Conservation (phyloP, 2,888 invertebrate species). For the Sinotaia quadrata region DNA sequence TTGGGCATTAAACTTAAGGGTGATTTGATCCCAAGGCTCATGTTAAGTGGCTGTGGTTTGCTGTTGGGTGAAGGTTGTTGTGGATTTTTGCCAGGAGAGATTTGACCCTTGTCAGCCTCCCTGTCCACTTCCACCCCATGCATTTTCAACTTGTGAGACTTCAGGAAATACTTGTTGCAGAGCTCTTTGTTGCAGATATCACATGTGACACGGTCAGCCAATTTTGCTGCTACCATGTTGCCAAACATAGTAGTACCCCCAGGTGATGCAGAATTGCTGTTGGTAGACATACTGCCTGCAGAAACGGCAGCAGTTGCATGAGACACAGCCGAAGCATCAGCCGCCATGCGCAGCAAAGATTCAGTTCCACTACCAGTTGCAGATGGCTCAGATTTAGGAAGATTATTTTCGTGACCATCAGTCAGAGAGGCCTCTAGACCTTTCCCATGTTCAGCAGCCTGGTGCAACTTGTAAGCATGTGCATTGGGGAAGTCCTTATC, state of each 20-base stretch:
- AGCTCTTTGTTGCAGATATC: constrained; percentile 98
- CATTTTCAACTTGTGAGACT: constrained; percentile 99
- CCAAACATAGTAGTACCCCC: constrained; percentile 65
- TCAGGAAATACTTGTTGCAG: constrained; percentile 99
- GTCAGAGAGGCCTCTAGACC: constrained; percentile 29
- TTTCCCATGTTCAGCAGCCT: constrained; percentile 63
- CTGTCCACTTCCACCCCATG: constrained; percentile 74
- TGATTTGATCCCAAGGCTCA: constrained; percentile 14
- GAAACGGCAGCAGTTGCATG: neutral
- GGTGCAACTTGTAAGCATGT: constrained; percentile 75
- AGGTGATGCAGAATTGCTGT: constrained; percentile 7
- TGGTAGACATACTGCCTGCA: neutral
- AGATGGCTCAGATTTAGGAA: constrained; percentile 31
- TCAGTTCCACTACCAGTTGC: constrained; percentile 30
- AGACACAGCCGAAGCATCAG: neutral
- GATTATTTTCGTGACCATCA: constrained; percentile 30
- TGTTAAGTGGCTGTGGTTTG: constrained; percentile 20
- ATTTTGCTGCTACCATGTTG: constrained; percentile 71
- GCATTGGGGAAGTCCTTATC: constrained; percentile 91
- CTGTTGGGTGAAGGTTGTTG: constrained; percentile 2
- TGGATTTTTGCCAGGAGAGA: neutral
- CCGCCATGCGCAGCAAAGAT: constrained; percentile 34
- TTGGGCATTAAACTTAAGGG: constrained; percentile 14
- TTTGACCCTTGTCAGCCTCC: neutral
- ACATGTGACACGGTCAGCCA: constrained; percentile 76